A percentile compares a stretch with the other conserved stretches of the same genome.
These are phyloP conservation scores for Mythimna vitellina DNA, from an alignment of 2,888 invertebrate genomes.

Conservation along the genomic window DNA sequence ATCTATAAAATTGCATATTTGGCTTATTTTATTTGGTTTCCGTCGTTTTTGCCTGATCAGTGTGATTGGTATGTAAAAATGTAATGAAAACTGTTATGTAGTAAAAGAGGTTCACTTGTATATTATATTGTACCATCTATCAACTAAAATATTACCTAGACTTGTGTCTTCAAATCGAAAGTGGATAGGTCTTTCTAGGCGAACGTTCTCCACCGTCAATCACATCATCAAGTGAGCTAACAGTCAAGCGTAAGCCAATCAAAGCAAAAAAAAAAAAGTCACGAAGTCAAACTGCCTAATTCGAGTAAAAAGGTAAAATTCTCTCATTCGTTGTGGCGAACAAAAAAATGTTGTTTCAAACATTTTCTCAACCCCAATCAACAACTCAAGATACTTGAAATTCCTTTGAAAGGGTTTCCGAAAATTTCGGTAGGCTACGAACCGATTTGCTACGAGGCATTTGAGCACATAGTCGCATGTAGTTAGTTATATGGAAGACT, in stretches of 20 bases:
- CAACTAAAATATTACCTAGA: not conserved
- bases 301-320: slow-evolving; percentile 25
- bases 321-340: slow-evolving; percentile 3
- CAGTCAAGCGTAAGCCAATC: not conserved
- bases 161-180: not conserved
- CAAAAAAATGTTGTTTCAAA: slow-evolving; percentile 41
- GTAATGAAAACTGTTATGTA: too few species aligned
- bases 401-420: slow-evolving; percentile 46
- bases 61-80: too few species aligned
- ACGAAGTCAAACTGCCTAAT: slow-evolving; percentile 9
- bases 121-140: too few species aligned
- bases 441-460: slow-evolving; percentile 24
- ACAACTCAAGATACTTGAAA: slow-evolving; percentile 45
- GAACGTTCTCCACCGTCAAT: not conserved
- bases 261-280: not conserved
- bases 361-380: slow-evolving; percentile 51
- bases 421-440: slow-evolving; percentile 24
- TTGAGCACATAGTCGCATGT: slow-evolving; percentile 23
- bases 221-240: not conserved
- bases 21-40: too few species aligned
- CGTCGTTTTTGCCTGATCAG: too few species aligned
- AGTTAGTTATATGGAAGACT: slow-evolving; percentile 21
- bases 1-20: too few species aligned
- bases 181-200: not conserved
- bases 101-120: too few species aligned